These are phyloP conservation scores for Puntigrus tetrazona DNA, from an alignment of 2,113 vertebrate species.

Conservation along the genomic window DNA sequence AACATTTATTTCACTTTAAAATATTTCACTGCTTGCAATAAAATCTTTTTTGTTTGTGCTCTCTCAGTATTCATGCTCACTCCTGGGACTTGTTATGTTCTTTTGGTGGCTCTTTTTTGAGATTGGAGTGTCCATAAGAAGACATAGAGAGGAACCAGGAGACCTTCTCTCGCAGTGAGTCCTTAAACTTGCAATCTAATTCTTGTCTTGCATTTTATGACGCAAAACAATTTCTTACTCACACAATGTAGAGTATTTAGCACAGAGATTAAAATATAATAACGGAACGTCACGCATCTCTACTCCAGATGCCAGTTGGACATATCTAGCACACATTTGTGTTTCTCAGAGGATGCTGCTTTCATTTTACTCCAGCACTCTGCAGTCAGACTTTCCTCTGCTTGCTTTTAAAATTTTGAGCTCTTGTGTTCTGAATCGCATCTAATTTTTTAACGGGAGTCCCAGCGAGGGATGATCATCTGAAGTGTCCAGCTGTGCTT, in stretches of 20 bases:
- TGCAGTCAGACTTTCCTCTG: not conserved
- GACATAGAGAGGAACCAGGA: not conserved
- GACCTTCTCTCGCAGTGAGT: not conserved
- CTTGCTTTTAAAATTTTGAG: not conserved
- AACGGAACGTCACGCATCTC: not conserved
- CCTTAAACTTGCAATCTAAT: not conserved
- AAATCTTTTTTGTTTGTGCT: not conserved
- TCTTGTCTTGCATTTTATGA: not conserved
- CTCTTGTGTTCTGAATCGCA: constrained; percentile 48
- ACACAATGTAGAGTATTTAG: not conserved
- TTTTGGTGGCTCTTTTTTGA: not conserved
- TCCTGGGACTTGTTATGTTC: not conserved
- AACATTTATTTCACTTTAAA: not conserved
- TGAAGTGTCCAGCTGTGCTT: constrained; percentile 65
- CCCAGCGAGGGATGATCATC: constrained; percentile 54
- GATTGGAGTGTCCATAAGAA: not conserved
- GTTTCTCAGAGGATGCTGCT: not conserved
- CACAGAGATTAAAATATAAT: constrained; percentile 12
- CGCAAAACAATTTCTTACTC: not conserved
- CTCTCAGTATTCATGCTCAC: not conserved
- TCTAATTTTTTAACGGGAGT: constrained; percentile 51
- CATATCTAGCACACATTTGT: not conserved
- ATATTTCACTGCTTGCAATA: not conserved
- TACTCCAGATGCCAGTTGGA: not conserved
- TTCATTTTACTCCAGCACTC: not conserved